These are phyloP conservation scores for Periophthalmodon schlosseri DNA, from an alignment of 2,113 vertebrate species.

Conservation along the genomic window DNA sequence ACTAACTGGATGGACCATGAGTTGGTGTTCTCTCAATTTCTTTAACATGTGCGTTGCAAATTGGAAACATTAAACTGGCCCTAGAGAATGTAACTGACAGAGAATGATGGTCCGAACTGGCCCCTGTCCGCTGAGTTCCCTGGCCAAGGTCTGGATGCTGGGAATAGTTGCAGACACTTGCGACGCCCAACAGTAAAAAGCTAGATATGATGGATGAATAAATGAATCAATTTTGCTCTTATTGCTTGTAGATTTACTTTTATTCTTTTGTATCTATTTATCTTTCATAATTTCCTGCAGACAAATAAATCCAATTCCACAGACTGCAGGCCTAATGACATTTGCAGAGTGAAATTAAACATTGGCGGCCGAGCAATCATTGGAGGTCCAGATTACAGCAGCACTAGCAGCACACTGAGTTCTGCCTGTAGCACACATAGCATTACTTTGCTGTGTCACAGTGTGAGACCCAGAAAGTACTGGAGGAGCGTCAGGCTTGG, in stretches of 20 bases:
- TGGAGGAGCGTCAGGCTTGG: slow-evolving; percentile 58
- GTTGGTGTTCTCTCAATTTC: not conserved
- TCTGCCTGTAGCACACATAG: slow-evolving; percentile 17
- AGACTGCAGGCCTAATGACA: slow-evolving; percentile 2
- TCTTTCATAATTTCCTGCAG: not conserved
- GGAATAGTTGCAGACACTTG: not conserved
- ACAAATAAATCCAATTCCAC: slow-evolving; percentile 1
- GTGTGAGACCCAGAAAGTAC: slow-evolving; percentile 57
- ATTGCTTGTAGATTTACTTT: slow-evolving; percentile 3
- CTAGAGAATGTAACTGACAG: not conserved
- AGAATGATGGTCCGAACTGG: not conserved
- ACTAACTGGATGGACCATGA: not conserved
- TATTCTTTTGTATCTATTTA: not conserved
- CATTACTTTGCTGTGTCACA: slow-evolving; percentile 39
- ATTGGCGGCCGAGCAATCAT: not conserved
- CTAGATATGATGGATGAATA: not conserved
- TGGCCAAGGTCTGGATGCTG: not conserved
- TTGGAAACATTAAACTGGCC: not conserved
- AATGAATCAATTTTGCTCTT: not conserved
- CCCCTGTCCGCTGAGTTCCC: not conserved
- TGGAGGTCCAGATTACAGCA: slow-evolving; percentile 21
- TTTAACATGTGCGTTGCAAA: not conserved
- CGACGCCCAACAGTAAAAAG: not conserved
- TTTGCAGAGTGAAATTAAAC: slow-evolving; percentile 10
- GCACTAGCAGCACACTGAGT: slow-evolving; percentile 1